Conservation (phyloP, 1,140 invertebrate species). For the Popillia japonica region DNA sequence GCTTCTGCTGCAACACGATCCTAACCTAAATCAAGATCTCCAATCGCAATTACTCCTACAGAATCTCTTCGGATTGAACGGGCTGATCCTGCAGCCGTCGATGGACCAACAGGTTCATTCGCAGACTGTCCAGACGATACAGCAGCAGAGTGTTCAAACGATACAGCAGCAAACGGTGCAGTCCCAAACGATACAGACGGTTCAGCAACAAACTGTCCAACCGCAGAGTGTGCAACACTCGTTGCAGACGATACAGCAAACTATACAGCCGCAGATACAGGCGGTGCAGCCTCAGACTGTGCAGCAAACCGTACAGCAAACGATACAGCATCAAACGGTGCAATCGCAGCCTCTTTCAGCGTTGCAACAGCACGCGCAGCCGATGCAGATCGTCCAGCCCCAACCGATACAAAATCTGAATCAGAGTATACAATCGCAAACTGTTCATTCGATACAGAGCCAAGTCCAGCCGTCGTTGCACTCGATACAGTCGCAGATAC, state of each 20-base stretch:
- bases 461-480: constrained; percentile 48
- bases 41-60: constrained; percentile 59
- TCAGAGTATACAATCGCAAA: constrained; percentile 32
- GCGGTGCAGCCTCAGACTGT: constrained; percentile 54
- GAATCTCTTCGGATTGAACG: constrained; percentile 58
- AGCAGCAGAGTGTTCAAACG: constrained; percentile 59
- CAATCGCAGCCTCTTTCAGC: constrained; percentile 49
- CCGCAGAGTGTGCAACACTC: constrained; percentile 54
- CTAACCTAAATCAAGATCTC: constrained; percentile 57
- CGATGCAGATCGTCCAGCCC: constrained; percentile 58
- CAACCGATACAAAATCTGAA: constrained; percentile 49
- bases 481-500: constrained; percentile 51
- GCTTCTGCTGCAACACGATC: constrained; percentile 59
- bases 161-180: constrained; percentile 60
- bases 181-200: constrained; percentile 58
- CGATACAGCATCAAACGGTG: constrained; percentile 57
- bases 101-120: constrained; percentile 58
- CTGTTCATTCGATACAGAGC: constrained; percentile 44
- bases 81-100: constrained; percentile 57
- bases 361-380: constrained; percentile 51
- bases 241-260: constrained; percentile 54
- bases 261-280: constrained; percentile 54
- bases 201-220: constrained; percentile 59
- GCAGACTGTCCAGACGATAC: constrained; percentile 60
- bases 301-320: constrained; percentile 57